These are phyloP conservation scores for Sebastes vulpes DNA, from an alignment of 2,797 vertebrate species.

Conservation along the genomic window DNA sequence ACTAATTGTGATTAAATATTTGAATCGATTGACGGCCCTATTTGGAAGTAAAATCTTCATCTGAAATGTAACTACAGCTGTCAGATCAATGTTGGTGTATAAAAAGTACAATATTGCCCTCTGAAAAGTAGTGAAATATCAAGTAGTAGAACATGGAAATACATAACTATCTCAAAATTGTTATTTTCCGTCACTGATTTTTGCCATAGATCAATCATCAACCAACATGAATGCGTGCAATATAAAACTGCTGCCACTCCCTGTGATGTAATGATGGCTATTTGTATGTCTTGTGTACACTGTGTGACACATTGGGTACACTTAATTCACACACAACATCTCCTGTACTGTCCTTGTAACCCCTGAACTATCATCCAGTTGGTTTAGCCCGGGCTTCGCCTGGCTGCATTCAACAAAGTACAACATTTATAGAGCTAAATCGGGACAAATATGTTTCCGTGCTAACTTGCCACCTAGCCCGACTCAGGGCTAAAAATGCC, in stretches of 20 bases:
- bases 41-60: background rate
- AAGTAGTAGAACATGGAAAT: too few relatives aligned
- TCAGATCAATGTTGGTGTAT: background rate
- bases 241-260: background rate
- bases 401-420: background rate
- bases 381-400: background rate
- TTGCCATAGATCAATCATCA: background rate
- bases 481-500: slow-evolving; percentile 10
- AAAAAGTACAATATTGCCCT: too few relatives aligned
- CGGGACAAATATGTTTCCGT: background rate
- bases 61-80: background rate
- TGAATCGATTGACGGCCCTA: too few relatives aligned
- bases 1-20: too few relatives aligned
- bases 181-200: too few relatives aligned
- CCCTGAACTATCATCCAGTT: background rate
- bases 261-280: background rate
- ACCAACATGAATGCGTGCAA: background rate
- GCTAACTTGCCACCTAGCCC: background rate
- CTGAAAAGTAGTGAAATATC: too few relatives aligned
- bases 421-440: background rate
- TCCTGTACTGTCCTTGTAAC: background rate
- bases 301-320: background rate
- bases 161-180: too few relatives aligned
- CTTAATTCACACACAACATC: background rate
- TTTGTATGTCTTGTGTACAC: background rate